Conservation (phyloP, 2,888 invertebrate genomes). For the Apotomis turbidana region DNA sequence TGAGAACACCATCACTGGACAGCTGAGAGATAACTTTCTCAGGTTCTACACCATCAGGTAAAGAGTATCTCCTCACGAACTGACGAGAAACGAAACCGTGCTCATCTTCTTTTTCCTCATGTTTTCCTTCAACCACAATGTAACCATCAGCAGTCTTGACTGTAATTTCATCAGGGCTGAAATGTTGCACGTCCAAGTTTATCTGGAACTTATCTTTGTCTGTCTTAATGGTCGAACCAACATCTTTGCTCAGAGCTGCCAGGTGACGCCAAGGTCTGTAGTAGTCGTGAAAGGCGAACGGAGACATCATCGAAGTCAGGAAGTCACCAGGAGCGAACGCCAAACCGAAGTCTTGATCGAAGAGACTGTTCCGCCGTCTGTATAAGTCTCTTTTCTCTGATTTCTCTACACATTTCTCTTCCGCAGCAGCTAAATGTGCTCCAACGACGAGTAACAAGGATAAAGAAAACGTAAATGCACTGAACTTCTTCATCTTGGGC, state of each 20-base stretch:
- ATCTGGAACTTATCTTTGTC: conserved; percentile 85
- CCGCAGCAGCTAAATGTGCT: conserved; percentile 27
- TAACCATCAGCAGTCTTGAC: conserved; percentile 88
- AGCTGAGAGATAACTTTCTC: conserved; percentile 87
- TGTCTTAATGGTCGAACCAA: conserved; percentile 75
- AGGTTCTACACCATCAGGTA: conserved; percentile 88
- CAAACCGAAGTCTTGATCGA: conserved; percentile 76
- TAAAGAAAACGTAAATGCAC: conserved; percentile 18
- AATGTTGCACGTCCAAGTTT: conserved; percentile 89
- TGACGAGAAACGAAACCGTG: conserved; percentile 89
- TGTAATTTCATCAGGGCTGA: conserved; percentile 87
- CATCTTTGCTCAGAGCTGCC: conserved; percentile 66
- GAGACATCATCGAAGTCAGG: conserved; percentile 57
- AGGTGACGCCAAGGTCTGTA: conserved; percentile 68
- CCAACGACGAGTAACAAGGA: conserved; percentile 19
- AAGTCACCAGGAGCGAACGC: conserved; percentile 71
- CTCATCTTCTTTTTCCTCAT: conserved; percentile 89
- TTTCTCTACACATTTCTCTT: conserved; percentile 35
- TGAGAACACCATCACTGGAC: conserved; percentile 89
- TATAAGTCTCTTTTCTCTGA: conserved; percentile 47
- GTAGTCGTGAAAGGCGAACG: conserved; percentile 62
- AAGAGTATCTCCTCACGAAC: conserved; percentile 87
- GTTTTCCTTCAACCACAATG: conserved; percentile 89
- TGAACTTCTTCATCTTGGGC: conserved; percentile 24
- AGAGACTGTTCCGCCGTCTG: conserved; percentile 61